phyloP scores from a whole-genome alignment of 2,797 vertebrate species.

The Syngnathus rostellatus region DNA sequence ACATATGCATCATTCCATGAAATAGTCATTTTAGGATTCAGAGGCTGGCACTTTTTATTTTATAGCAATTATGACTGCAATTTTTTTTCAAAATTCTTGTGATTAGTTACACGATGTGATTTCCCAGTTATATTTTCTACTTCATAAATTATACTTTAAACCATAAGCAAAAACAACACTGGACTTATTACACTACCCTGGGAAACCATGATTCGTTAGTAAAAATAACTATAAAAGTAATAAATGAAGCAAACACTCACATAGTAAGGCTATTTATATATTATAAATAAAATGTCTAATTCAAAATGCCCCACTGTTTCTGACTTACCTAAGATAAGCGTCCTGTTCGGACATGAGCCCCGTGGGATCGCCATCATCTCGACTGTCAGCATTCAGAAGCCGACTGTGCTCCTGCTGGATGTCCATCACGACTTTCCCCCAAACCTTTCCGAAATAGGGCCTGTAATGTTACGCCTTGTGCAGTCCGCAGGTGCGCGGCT shows the following conservation, averaged over 20 bases:
- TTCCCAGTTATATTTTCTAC: no score
- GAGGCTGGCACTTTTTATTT: neutral
- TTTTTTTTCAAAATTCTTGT: neutral
- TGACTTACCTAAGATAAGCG: conserved; percentile 60
- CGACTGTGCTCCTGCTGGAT: conserved; percentile 53
- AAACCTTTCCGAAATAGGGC: neutral
- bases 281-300: no score
- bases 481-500: neutral
- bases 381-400: conserved; percentile 52
- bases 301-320: neutral
- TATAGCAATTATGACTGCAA: neutral
- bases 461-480: neutral
- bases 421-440: conserved; percentile 38
- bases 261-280: no score
- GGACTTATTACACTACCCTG: no score
- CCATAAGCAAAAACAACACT: no score
- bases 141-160: no score
- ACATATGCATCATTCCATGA: neutral
- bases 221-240: no score
- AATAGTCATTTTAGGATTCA: neutral
- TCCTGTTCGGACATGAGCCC: conserved; percentile 57
- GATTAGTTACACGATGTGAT: neutral
- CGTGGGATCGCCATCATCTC: conserved; percentile 13
- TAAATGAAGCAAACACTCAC: no score
- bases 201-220: neutral